Base-by-base conservation (phyloP, 2,888 invertebrate genomes). In the Tachina grossa region DNA sequence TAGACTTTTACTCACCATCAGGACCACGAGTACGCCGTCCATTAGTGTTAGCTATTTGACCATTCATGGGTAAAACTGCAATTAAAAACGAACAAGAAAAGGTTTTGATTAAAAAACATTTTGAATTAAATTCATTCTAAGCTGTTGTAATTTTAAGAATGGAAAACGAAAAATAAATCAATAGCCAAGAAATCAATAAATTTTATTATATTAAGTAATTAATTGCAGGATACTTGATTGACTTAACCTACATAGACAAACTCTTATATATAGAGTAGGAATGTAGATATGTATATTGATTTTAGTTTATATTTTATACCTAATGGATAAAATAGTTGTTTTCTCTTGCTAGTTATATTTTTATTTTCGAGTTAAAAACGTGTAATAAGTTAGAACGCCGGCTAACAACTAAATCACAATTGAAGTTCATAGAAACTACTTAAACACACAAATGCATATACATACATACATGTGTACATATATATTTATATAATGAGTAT, bases 31-130 rank as follows among this genome's bases (percentile, higher is more conserved):
- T 83, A 65, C 87, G 89, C 80, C 89, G 89, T 88, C 90, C 90
- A 88, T 88, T 90, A 81, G 87, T 90, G 76, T 88, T 89, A 49
- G 89, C 88, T 68, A 89, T 71, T 81, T 91, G 91, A 87, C 91
- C 92, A 88, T 92, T 92, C 92, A 92, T 92, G 88, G 92, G 91
- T 89, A 92, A 89, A 81, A 92, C 92, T 92, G 89, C 22, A 91
- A 91, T 59, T 55, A 83, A 51, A 87, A 22, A 31, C 31, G 31
- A 9, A 74, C 72, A 68, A 69, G 13, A 31, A 43, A 31, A 11
- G 11, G 1, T 22, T 57, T 66, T 39, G 43, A 16, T 43, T 1
- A 14, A 63, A 61, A 22, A 45, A 59, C 11, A 47, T 19, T 11
- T 81, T 66, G 10, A n/a, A 16, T 22, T 53, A 13, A 61, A 39